Evolutionary conservation across 2,888 invertebrate species (phyloP), one percentile per base, ranked within the genome.

Genomic region (Ormyrus pomaceus): DNA sequence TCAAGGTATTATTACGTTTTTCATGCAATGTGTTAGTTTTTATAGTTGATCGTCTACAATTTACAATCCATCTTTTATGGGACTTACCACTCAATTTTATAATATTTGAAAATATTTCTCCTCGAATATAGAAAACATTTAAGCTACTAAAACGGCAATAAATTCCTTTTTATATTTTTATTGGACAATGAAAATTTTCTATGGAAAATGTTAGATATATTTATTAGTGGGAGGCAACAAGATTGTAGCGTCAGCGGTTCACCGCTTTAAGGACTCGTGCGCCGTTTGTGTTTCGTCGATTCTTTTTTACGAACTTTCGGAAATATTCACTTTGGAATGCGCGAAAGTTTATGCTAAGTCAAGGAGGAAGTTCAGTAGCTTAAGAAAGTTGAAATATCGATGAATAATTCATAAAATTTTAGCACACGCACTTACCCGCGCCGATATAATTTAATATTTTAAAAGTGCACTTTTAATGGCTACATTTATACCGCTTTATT

Each of bases 381-480:
- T 69, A 62, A 53, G 64, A 66, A 75, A 75, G 13, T 69, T 68
- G 48, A 62, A 69, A 61, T 56, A 59, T 56, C 46, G 48, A n/a
- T 64, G 51, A 62, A 77, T 70, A 77, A 70, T 77, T 70, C 64
- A 70, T 50, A n/a, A 62, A 70, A 75, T 68, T 75, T 45, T 13
- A 45, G 13, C 13, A 46, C 19, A 19, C 19, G 19, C 19, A 19
- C 19, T 45, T 3, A 9, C 5, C 53, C 45, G 45, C 10, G 10
- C 59, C n/a, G n/a, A 10, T 66, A 45, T n/a, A 62, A 59, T 51
- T 61, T 61, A 51, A 51, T 59, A 51, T 19, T n/a, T 13, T 9
- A 59, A 9, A 13, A 59, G 51, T 9, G 51, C 6, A 51, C 2
- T 56, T 56, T n/a, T 56, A 56, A n/a, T 56, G n/a, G 6, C n/a